Base-by-base conservation (phyloP, 2,797 vertebrate species). In the Agapornis canus region DNA sequence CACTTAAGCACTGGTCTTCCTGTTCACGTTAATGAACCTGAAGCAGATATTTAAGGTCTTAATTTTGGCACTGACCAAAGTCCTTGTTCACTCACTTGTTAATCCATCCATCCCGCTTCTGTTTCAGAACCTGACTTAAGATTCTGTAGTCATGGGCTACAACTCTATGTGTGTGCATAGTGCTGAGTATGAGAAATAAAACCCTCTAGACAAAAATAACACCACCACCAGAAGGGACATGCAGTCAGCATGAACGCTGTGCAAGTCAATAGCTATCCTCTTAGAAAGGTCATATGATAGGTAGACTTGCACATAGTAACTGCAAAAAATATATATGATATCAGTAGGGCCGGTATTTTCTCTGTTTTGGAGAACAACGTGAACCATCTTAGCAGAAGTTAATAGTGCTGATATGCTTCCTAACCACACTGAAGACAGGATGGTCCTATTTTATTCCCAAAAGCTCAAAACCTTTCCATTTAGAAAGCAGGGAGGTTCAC, bases 81-180 rank as follows among this genome's bases (percentile, higher is more conserved):
- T 43, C 43, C 27, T n/a, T 39, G 29, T 26, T 89, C 11, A 6
- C n/a, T 32, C 21, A 2, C 13, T 56, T 56, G 54, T 56, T 56
- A 31, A n/a, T 56, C 61, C 22, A 57, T 48, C 63, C 32, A 63
- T 43, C 12, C 68, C 63, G 29, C n/a, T 76, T 77, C 51, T 78
- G 48, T 25, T 43, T 45, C 31, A 51, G 40, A 82, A 63, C 12
- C 29, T 66, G 31, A 32, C 26, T 35, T 59, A 48, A 77, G 61
- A n/a, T 49, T 80, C 71, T 52, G 52, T 32, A 73, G 13, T 48
- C 40, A 72, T 0, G 0, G 19, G n/a, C 29, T 40, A 26, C 0
- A 6, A 32, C 35, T 75, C 68, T 18, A 7, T 6, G 11, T 35
- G 21, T 54, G 26, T 7, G 32, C 32, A 60, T 23, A 66, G 9